phyloP scores from a whole-genome alignment of 37 sponge, comb jelly and placozoan genomes.

The Theonella swinhoei region DNA sequence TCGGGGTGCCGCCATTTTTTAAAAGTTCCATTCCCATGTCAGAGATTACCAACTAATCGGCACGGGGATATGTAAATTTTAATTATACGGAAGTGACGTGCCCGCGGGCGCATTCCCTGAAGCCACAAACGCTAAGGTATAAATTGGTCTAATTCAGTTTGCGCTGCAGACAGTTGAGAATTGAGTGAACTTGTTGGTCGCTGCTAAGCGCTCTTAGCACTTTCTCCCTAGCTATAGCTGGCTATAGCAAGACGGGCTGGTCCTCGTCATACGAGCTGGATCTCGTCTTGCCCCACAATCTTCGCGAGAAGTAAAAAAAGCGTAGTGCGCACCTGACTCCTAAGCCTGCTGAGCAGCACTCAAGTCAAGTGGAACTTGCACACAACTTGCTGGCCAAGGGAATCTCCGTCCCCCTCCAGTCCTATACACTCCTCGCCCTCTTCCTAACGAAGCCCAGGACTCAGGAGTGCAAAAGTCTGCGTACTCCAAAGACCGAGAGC shows the following conservation, averaged over 20 bases:
- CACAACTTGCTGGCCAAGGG: neutral
- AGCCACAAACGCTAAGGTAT: neutral
- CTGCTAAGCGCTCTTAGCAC: neutral
- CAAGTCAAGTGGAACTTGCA: neutral
- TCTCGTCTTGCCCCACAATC: conserved; percentile 52
- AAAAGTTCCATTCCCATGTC: neutral
- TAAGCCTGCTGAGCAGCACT: neutral
- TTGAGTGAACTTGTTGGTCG: neutral
- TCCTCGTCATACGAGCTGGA: conserved; percentile 87
- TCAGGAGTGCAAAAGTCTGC: too few species aligned
- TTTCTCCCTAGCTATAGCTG: conserved; percentile 67
- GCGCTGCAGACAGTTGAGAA: conserved; percentile 21
- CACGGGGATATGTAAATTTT: neutral
- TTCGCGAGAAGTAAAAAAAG: neutral
- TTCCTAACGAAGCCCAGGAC: neutral
- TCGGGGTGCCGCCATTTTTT: neutral
- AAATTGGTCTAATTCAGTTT: neutral
- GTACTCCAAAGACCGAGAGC: too few species aligned
- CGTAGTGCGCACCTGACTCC: neutral
- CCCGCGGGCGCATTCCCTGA: neutral
- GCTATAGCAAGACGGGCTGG: conserved; percentile 90
- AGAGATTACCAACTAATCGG: neutral
- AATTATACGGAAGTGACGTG: too few species aligned
- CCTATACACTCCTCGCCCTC: neutral
- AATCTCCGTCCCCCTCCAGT: neutral